Evolutionary conservation across 2,797 vertebrate species (phyloP), one percentile per base, ranked within the genome.

Genomic region (Dromococcyx pavoninus): DNA sequence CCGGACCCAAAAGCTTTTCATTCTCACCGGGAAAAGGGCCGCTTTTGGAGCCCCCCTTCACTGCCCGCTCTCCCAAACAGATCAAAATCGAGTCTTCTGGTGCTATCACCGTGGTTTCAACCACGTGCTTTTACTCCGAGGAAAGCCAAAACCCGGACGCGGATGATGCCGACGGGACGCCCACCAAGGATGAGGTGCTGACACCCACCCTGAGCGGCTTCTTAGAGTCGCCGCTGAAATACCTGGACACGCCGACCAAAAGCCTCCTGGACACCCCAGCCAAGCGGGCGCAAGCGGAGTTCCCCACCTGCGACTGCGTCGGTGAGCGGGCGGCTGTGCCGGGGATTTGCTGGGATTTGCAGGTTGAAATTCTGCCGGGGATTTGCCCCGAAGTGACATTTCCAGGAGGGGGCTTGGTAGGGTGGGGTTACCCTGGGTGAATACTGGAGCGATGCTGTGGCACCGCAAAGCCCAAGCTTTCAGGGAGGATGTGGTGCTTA

Each of bases 51-150:
- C 96, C 98, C 86, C 97, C 96, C 5, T 99, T 99, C 74, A 96
- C 96, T 35, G 91, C 96, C 97, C 98, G 50, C n/a, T 99, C 96
- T 96, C 98, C 97, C 2, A 99, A 99, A 97, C 99, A 99, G 88
- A 98, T 99, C 96, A 99, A 99, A 98, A 98, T 99, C 1, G 99
- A 99, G 91, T 96, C 98, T 79, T 98, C 98, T 15, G 99, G 99
- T 91, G 98, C 98, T 81, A 97, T 99, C 92, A 98, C 99, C 9
- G 99, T 99, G 95, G 98, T 99, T 46, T 99, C 99, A 21, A 99
- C 99, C 95, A 99, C 98, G 30, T 99, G 98, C 97, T 99, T 98
- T 97, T 98, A 98, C 95, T 98, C 98, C 2, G 97, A 98, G 24
- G 98, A 98, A 92, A 97, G 97, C 81, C 97, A 97, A 96, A 97